Percentiles rank a stretch among this genome's conserved stretches.
phyloP scores from a whole-genome alignment of 2,888 invertebrate species.

The Drosophila nr. perissopoda region DNA sequence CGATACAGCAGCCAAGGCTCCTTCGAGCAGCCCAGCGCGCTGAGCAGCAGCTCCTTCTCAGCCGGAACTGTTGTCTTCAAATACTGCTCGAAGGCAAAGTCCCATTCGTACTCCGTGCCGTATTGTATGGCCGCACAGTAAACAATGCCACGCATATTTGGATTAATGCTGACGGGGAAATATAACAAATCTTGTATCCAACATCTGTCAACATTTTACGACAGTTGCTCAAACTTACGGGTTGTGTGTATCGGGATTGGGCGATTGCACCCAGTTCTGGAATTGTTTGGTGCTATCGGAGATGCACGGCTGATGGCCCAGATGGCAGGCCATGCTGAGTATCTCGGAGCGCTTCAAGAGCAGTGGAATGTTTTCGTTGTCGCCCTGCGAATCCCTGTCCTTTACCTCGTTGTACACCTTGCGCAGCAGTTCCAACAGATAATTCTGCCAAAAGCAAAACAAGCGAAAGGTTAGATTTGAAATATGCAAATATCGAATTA shows the following conservation, averaged over 20 bases:
- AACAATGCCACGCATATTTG: conserved; percentile 92
- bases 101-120: conserved; percentile 94
- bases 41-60: conserved; percentile 91
- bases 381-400: conserved; percentile 87
- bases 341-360: conserved; percentile 90
- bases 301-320: conserved; percentile 91
- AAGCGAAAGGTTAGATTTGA: not conserved
- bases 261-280: conserved; percentile 90
- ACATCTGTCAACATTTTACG: not conserved
- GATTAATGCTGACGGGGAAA: conserved; percentile 88
- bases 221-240: conserved; percentile 87
- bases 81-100: conserved; percentile 94
- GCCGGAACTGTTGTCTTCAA: conserved; percentile 91
- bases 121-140: conserved; percentile 94
- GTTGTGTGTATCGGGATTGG: conserved; percentile 90
- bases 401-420: conserved; percentile 90
- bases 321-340: conserved; percentile 90
- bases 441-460: conserved; percentile 86
- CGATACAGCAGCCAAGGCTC: conserved; percentile 91
- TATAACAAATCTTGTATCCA: not conserved
- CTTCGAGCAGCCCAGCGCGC: conserved; percentile 92
- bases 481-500: not conserved
- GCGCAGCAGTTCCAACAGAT: conserved; percentile 88
- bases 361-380: conserved; percentile 87
- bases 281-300: conserved; percentile 90